Base-by-base conservation (phyloP, 1,140 invertebrate species). In the Brachionus angularis region DNA sequence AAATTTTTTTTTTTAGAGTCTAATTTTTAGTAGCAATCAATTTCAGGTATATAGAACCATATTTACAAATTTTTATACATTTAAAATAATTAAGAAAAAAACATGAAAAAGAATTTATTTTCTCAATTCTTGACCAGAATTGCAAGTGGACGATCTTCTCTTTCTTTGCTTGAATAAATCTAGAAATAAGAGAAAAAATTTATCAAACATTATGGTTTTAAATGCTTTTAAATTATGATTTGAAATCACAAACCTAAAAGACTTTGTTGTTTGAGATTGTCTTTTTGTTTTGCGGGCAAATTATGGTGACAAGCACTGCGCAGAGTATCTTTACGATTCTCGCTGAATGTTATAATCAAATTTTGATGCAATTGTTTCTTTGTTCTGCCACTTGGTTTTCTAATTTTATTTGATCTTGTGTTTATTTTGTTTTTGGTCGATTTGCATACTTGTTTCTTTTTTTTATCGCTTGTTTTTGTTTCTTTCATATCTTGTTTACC, bases 301-400 rank as follows among this genome's bases (percentile, higher is more conserved):
- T 58, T 58, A 23, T 67, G 62, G 16, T 16, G 39, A 10, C 39
- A 42, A 12, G 62, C 62, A 47, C 42, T 47, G 10, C 62, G 29
- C n/a, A 67, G 44, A 7, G 62, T 67, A 31, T 67, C 62, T 33
- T 46, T 46, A 47, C 62, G 42, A 27, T 67, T 67, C n/a, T 67
- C 62, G 25, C 62, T 67, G 16, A 67, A 67, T 44, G 62, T 67
- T 12, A 67, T 46, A 47, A 67, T 67, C n/a, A 67, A 50, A 29
- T 33, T 67, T 50, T 67, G 62, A 4, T 39, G 46, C 0, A 50
- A 16, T 42, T 67, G 34, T 47, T 67, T 67, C 39, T 42, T 16
- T 42, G 10, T 21, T 18, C 44, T 46, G 18, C 16, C 12, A 8
- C 29, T 16, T 10, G 62, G 42, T 47, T 67, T 46, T 23, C n/a